Conservation (phyloP, 2,888 invertebrate species). For the Aporophyla lueneburgensis region DNA sequence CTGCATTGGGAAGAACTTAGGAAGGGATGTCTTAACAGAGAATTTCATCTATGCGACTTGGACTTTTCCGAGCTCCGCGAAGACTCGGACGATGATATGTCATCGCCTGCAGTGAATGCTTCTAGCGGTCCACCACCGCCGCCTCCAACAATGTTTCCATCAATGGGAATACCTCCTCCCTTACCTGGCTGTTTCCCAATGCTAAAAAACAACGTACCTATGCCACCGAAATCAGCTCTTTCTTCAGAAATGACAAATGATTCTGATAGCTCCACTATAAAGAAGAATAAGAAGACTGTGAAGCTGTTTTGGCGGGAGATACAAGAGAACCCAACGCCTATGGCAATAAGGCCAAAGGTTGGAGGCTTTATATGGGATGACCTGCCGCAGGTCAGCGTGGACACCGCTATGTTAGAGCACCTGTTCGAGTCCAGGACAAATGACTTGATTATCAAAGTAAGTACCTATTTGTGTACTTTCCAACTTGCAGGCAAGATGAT, state of each 20-base stretch:
- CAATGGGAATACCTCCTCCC: conserved; percentile 85
- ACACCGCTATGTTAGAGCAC: conserved; percentile 98
- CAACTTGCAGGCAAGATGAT: not conserved
- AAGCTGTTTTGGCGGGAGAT: conserved; percentile 99
- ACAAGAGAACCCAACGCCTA: conserved; percentile 93
- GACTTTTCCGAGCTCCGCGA: conserved; percentile 98
- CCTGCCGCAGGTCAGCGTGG: conserved; percentile 95
- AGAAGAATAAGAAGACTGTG: conserved; percentile 98
- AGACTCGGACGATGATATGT: conserved; percentile 96
- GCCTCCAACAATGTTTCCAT: conserved; percentile 92
- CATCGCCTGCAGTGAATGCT: conserved; percentile 92
- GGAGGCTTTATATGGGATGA: conserved; percentile 97
- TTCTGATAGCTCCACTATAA: conserved; percentile 89
- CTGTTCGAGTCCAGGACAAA: conserved; percentile 99
- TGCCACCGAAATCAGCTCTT: conserved; percentile 79
- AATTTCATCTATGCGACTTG: conserved; percentile 97
- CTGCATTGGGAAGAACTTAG: conserved; percentile 98
- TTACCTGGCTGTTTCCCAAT: conserved; percentile 88
- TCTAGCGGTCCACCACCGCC: conserved; percentile 95
- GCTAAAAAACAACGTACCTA: conserved; percentile 83
- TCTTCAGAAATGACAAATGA: conserved; percentile 83
- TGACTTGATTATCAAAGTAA: conserved; percentile 97
- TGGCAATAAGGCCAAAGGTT: conserved; percentile 90
- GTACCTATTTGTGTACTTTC: conserved; percentile 15
- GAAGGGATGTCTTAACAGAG: conserved; percentile 93